These are phyloP conservation scores for Rambutsinella grinnellia DNA, from an alignment of 2,888 invertebrate species.

Conservation along the genomic window DNA sequence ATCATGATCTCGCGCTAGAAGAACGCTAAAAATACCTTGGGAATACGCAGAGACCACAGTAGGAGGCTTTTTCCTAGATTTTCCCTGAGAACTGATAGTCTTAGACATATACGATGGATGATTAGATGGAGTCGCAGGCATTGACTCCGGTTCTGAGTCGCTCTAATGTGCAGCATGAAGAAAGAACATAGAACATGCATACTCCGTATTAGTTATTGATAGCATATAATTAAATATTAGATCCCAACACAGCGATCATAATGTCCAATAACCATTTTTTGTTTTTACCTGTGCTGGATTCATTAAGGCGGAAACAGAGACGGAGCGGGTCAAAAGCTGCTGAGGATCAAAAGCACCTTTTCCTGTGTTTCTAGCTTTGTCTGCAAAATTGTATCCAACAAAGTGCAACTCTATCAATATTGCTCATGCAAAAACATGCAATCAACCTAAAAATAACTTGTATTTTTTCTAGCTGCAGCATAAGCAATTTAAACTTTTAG, in stretches of 20 bases:
- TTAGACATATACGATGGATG: conserved; percentile 66
- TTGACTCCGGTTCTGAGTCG: conserved; percentile 65
- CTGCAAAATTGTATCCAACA: conserved; percentile 45
- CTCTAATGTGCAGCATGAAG: conserved; percentile 52
- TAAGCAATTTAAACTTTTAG: conserved; percentile 37
- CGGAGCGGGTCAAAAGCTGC: conserved; percentile 63
- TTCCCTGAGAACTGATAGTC: conserved; percentile 64
- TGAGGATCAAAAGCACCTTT: conserved; percentile 65
- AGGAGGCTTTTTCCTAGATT: conserved; percentile 61
- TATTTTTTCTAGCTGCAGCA: conserved; percentile 35
- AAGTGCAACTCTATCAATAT: conserved; percentile 12
- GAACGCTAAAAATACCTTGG: conserved; percentile 53
- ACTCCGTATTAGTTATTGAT: conserved; percentile 17
- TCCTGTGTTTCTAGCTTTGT: conserved; percentile 60
- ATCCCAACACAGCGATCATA: neutral
- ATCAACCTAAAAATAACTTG: neutral
- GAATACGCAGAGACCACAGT: conserved; percentile 62
- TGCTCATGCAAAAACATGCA: conserved; percentile 41
- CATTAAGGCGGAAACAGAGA: conserved; percentile 64
- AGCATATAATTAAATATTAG: neutral
- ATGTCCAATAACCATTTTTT: neutral
- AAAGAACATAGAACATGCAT: conserved; percentile 34
- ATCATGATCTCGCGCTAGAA: too few species aligned
- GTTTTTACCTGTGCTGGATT: conserved; percentile 57
- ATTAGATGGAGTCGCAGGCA: conserved; percentile 63